phyloP scores from a whole-genome alignment of 2,797 vertebrate genomes.

The Sebastes miniatus region DNA sequence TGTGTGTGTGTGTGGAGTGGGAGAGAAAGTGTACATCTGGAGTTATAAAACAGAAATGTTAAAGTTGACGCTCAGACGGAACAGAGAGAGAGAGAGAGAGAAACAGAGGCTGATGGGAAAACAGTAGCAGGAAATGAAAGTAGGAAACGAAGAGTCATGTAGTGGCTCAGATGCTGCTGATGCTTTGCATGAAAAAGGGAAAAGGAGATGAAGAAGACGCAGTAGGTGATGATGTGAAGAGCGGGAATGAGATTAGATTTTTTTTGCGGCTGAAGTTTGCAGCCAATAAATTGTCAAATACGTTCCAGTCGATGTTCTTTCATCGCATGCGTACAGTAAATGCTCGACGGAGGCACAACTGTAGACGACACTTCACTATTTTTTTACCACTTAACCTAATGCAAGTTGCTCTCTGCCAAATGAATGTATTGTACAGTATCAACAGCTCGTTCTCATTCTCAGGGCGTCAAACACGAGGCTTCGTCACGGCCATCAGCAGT shows the following conservation, averaged over 20 bases:
- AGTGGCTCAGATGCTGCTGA: background rate
- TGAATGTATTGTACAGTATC: background rate
- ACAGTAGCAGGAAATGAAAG: constrained; percentile 11
- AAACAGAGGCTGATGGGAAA: constrained; percentile 4
- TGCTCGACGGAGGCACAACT: no score
- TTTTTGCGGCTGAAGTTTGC: background rate
- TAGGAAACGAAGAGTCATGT: background rate
- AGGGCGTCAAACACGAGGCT: fast-evolving
- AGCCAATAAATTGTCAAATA: background rate
- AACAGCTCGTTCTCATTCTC: no score
- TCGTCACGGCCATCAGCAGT: no score
- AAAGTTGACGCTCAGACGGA: background rate
- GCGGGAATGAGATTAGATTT: background rate
- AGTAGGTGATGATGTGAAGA: background rate
- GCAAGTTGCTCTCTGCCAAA: background rate
- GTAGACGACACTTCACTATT: fast-evolving
- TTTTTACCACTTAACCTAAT: background rate
- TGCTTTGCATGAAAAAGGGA: background rate
- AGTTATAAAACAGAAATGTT: constrained; percentile 30
- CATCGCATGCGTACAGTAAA: background rate
- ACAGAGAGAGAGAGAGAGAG: background rate
- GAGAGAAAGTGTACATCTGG: constrained; percentile 8
- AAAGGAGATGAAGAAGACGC: background rate
- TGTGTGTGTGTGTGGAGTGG: constrained; percentile 3
- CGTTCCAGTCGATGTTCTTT: background rate